Evolutionary conservation across 2,888 invertebrate genomes (phyloP), one percentile per base, ranked within the genome.

Genomic region (Heliconius ismenius): DNA sequence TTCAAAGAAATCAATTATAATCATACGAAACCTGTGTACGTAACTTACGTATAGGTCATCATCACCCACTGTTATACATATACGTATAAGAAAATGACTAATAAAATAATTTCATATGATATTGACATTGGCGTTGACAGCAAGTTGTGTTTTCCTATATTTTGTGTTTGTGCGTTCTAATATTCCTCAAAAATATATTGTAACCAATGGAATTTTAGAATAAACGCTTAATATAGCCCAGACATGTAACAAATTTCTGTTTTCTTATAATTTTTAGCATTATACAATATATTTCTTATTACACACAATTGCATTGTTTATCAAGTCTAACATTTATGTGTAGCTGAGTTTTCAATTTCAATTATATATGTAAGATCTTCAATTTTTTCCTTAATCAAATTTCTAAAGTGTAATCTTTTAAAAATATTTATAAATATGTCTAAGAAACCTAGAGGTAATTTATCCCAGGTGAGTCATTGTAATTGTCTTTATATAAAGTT

Each of bases 391-490:
- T 9, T 15, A 32, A 70, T n/a, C 13, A 32, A 54, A n/a, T 32
- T 54, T 21, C 3, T n/a, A n/a, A 49, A 7, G 28, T 54, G 3
- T 36, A 4, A 62, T 36, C 21, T 36, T 39, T 60, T 4, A 21
- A 39, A 60, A 18, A 32, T 15, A n/a, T 63, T 69, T 11, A 73
- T 39, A 63, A 79, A 69, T 43, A 93, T 93, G 93, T 87, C 83
- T 80, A 89, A 87, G 80, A 92, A 88, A 79, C 90, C 89, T 62
- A 92, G 86, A 85, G 81, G 84, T 62, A 92, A 91, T 84, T 89
- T 93, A 84, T 91, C 93, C n/a, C 93, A 93, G 89, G 93, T 94
- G 93, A 94, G 93, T 94, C 92, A 94, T 89, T 85, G 84, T 80
- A 83, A 83, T 85, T 82, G 82, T 77, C 32, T 73, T 73, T 39